A percentile compares a stretch with the other conserved stretches of the same genome.
Conservation (phyloP, 2,888 invertebrate genomes). For the Hofmannophila pseudospretella region DNA sequence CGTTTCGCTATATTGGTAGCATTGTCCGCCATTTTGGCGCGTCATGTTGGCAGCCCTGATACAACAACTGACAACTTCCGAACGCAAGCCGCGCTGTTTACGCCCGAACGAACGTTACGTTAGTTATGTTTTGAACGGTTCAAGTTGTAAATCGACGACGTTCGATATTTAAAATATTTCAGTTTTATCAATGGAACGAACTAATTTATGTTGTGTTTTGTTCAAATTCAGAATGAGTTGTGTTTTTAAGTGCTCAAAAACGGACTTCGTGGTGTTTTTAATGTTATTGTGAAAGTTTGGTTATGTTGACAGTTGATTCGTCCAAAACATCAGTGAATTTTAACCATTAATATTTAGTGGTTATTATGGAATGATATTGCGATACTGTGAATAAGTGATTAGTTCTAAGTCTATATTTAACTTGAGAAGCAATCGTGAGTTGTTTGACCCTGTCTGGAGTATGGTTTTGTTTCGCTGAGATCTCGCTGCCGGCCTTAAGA, state of each 20-base stretch:
- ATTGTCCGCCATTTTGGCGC: conserved; percentile 24
- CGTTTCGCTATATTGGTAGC: conserved; percentile 4
- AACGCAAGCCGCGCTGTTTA: conserved; percentile 43
- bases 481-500: conserved; percentile 27
- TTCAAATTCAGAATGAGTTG: conserved; percentile 1
- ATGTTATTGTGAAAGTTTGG: conserved; percentile 54
- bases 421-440: conserved; percentile 18
- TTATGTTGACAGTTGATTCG: conserved; percentile 55
- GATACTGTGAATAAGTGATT: conserved; percentile 8
- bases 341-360: too few relatives aligned
- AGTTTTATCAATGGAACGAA: conserved; percentile 47
- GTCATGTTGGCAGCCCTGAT: conserved; percentile 37
- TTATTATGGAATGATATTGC: background rate
- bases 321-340: conserved; percentile 7
- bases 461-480: conserved; percentile 14
- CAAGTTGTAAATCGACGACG: conserved; percentile 24
- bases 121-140: conserved; percentile 63
- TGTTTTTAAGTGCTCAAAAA: too few relatives aligned
- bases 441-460: conserved; percentile 27
- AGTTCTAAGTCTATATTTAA: background rate
- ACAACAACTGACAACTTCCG: conserved; percentile 46
- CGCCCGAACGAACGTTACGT: conserved; percentile 55
- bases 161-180: conserved; percentile 21
- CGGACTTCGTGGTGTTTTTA: conserved; percentile 19
- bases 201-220: conserved; percentile 15